phyloP scores from a whole-genome alignment of 2,888 invertebrate genomes.

The Cephus spinipes region DNA sequence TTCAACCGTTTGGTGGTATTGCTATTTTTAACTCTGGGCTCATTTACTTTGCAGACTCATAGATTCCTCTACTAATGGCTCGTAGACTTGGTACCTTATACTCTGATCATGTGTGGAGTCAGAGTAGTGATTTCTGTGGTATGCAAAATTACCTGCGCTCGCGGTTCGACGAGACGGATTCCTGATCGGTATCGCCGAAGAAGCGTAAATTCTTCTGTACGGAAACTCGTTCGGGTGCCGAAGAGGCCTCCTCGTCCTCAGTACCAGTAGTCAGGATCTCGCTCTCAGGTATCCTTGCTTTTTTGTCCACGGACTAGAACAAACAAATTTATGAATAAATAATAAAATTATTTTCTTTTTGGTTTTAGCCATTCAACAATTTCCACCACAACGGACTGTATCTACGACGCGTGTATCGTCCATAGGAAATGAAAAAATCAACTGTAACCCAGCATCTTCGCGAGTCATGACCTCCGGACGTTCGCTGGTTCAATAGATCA shows the following conservation, averaged over 20 bases:
- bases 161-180: constrained; percentile 69
- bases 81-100: too few species aligned
- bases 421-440: constrained; percentile 37
- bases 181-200: constrained; percentile 86
- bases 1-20: too few species aligned
- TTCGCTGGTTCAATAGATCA: constrained; percentile 48
- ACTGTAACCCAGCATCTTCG: constrained; percentile 23
- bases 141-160: constrained; percentile 53
- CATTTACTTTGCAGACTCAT: too few species aligned
- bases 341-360: neutral
- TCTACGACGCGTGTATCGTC: constrained; percentile 30
- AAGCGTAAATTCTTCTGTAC: constrained; percentile 79
- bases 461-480: constrained; percentile 46
- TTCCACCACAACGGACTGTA: neutral
- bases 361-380: neutral
- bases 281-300: constrained; percentile 61
- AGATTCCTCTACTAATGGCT: too few species aligned
- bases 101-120: neutral
- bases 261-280: constrained; percentile 69
- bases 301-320: constrained; percentile 58
- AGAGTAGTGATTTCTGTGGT: neutral
- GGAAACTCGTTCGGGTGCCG: constrained; percentile 59
- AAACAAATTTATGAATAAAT: constrained; percentile 19
- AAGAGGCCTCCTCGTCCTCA: constrained; percentile 70
- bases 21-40: too few species aligned